These are phyloP conservation scores for Odontesthes bonariensis DNA, from an alignment of 2,113 vertebrate species.

Conservation along the genomic window DNA sequence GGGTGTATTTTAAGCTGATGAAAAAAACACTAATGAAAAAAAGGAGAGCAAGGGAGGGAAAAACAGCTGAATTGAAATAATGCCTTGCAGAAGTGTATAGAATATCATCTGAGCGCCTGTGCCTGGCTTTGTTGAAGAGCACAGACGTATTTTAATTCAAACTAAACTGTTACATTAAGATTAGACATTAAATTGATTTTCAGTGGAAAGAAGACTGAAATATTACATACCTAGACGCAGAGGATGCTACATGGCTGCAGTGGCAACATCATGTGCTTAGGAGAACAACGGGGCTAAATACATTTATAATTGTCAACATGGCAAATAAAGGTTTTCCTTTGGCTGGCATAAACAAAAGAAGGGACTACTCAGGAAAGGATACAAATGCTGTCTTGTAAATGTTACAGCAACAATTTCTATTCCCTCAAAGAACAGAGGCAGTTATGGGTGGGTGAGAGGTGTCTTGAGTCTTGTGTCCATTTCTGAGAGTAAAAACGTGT, in stretches of 20 bases:
- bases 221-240: constrained; percentile 14
- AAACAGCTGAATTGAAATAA: neutral
- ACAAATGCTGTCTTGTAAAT: neutral
- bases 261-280: neutral
- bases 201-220: constrained; percentile 24
- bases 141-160: constrained; percentile 42
- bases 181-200: constrained; percentile 41
- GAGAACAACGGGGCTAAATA: neutral
- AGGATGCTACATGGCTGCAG: constrained; percentile 1
- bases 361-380: neutral
- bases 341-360: neutral
- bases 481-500: neutral
- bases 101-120: constrained; percentile 13
- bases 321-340: neutral
- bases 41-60: too few relatives aligned
- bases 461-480: neutral
- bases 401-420: neutral
- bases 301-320: neutral
- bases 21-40: neutral
- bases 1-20: neutral
- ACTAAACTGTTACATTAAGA: constrained; percentile 37
- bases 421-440: neutral
- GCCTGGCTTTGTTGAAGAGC: constrained; percentile 8
- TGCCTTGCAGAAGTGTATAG: constrained; percentile 13
- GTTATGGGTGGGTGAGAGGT: neutral